Conservation (phyloP, 2,888 invertebrate genomes). For the Drosophila lutescens region DNA sequence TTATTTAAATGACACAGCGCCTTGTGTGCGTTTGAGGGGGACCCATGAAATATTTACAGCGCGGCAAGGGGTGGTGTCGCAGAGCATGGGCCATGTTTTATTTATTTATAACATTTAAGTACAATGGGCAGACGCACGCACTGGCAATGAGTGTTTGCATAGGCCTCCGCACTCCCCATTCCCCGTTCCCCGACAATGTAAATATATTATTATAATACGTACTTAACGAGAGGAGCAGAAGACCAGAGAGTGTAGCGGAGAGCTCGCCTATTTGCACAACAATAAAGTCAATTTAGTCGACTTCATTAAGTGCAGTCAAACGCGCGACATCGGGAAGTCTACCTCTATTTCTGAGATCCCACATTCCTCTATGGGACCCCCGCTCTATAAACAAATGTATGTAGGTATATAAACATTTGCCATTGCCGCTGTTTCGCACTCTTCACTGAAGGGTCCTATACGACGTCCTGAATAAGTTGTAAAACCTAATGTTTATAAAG, state of each 20-base stretch:
- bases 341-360: constrained; percentile 7
- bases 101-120: constrained; percentile 72
- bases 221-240: constrained; percentile 58
- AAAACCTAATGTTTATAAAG: background rate
- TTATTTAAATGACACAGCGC: constrained; percentile 56
- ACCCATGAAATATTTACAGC: constrained; percentile 63
- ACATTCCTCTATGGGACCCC: background rate
- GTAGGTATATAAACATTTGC: constrained; percentile 66
- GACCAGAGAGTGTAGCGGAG: constrained; percentile 26
- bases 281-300: constrained; percentile 80
- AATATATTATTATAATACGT: constrained; percentile 76
- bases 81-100: constrained; percentile 59
- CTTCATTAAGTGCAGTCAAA: constrained; percentile 78
- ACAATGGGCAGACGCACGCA: constrained; percentile 60
- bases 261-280: constrained; percentile 73
- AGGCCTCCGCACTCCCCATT: constrained; percentile 27
- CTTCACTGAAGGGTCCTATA: constrained; percentile 1
- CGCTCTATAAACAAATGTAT: constrained; percentile 39
- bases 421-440: constrained; percentile 26
- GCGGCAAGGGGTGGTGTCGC: constrained; percentile 12
- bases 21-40: constrained; percentile 7
- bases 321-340: constrained; percentile 63
- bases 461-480: background rate
- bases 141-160: constrained; percentile 56
- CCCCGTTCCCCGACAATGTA: constrained; percentile 54